Base-by-base conservation (phyloP, 2,797 vertebrate species). In the Pyrrhura leucotis region DNA sequence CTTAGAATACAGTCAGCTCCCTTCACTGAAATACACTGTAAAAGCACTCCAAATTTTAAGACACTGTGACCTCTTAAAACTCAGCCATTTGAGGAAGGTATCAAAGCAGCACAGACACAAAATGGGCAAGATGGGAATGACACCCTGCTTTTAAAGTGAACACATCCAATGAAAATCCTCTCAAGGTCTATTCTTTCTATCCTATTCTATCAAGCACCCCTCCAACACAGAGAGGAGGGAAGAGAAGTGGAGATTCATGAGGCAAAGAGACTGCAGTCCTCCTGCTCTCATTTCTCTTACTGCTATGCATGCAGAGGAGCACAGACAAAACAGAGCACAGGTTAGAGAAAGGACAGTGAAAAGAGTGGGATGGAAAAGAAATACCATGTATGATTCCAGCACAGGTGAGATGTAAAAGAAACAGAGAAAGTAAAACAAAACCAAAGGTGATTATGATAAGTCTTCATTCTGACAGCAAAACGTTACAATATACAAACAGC, bases 271-370 rank as follows among this genome's bases (percentile, higher is more conserved):
- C 35, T 23, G 39, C 29, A n/a, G 3, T 23, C 40, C 59, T 33
- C 9, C 23, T 16, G 65, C 40, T 72, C 40, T 21, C 9, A 4
- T 72, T 66, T 51, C 53, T 81, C 51, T 31, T 42, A 51, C 37
- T 1, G 1, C 37, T 58, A 35, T 0, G 1, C 40, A 62, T 21
- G 26, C 37, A 66, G 35, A 75, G 31, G 8, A 54, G 40, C 39
- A 39, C 17, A n/a, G 35, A 42, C 12, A 37, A 51, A 75, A 25
- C 15, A 50, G 50, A 71, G 65, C 39, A 44, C 13, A 54, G 13
- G 42, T 16, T 23, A 54, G 13, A 80, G 45, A 79, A 80, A 44
- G 69, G 33, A n/a, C 29, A 59, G 15, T 13, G 20, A 75, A n/a
- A 53, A 66, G 22, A 25, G 21, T 21, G 51, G 35, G 35, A 26